Percentiles rank a stretch among this genome's conserved stretches.
These are phyloP conservation scores for Meandrina meandrites DNA, from an alignment of 92 coral and sea anemone genomes.

Conservation along the genomic window DNA sequence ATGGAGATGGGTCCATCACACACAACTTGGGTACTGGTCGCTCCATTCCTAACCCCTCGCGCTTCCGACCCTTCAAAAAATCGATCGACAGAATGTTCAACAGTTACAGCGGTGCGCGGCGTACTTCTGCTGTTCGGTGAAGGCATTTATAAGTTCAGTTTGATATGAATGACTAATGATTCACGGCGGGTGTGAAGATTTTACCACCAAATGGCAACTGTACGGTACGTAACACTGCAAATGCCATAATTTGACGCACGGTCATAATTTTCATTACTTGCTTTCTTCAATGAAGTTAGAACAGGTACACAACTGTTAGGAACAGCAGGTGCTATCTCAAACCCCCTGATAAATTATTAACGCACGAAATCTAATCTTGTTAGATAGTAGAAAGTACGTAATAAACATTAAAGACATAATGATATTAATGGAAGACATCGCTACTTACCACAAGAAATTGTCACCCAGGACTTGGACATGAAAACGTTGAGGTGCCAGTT, in stretches of 20 bases:
- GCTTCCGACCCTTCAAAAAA: no score
- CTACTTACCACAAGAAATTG: slow-evolving; percentile 24
- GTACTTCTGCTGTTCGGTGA: no score
- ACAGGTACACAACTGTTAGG: not conserved
- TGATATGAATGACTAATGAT: no score
- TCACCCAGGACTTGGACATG: slow-evolving; percentile 20
- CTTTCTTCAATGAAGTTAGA: not conserved
- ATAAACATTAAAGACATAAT: not conserved
- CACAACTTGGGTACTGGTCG: no score
- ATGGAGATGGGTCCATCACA: no score
- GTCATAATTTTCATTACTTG: not conserved
- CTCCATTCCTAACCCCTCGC: no score
- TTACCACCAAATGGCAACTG: no score
- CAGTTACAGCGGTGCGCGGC: no score
- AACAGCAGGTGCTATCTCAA: not conserved
- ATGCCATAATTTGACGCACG: not conserved
- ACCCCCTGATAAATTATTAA: not conserved
- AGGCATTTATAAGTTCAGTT: no score
- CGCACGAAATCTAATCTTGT: not conserved
- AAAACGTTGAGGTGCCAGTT: not conserved
- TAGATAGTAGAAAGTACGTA: not conserved
- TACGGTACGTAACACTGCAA: not conserved
- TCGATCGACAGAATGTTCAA: no score
- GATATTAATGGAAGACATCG: not conserved
- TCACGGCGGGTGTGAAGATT: no score